Evolutionary conservation across 2,888 invertebrate genomes (phyloP).

Genomic region (Callyntrura guangdongensis): DNA sequence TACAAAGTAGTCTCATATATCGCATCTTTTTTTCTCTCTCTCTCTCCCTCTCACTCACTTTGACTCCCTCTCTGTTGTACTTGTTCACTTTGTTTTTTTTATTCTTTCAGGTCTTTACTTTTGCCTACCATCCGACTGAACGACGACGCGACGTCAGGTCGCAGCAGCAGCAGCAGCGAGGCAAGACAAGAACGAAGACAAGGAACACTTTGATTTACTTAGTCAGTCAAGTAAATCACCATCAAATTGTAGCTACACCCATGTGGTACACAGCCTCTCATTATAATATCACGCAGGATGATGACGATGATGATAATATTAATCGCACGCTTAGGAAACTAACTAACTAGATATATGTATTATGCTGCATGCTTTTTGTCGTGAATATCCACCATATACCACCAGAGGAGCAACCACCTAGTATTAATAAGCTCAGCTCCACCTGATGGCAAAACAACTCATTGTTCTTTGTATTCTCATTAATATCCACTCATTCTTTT

Average conservation of each 20-base stretch:
- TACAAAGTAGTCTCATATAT: not conserved
- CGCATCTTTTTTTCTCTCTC: not conserved
- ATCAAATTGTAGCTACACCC: conserved; percentile 72
- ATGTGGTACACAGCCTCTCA: conserved; percentile 62
- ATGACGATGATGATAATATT: not conserved
- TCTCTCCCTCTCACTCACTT: not conserved
- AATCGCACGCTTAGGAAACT: conserved; percentile 34
- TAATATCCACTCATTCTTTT: conserved; percentile 5
- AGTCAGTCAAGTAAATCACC: conserved; percentile 77
- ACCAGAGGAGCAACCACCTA: not conserved
- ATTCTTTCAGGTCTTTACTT: conserved; percentile 15
- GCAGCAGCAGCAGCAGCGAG: not conserved
- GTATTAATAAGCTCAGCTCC: conserved; percentile 23
- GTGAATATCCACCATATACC: not conserved
- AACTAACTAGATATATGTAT: not conserved
- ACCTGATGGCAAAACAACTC: conserved; percentile 16
- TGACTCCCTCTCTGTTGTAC: not conserved
- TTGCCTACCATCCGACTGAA: conserved; percentile 54
- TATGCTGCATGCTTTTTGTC: not conserved
- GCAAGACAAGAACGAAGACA: conserved; percentile 44
- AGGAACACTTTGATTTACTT: conserved; percentile 69
- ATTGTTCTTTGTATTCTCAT: conserved; percentile 52
- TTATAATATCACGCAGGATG: conserved; percentile 67
- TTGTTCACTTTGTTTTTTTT: conserved; percentile 32
- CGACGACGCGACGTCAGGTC: conserved; percentile 36